Percentiles rank a stretch among this genome's conserved stretches.
Conservation (phyloP, 2,888 invertebrate genomes). For the Rhimphoctona megacephalus region DNA sequence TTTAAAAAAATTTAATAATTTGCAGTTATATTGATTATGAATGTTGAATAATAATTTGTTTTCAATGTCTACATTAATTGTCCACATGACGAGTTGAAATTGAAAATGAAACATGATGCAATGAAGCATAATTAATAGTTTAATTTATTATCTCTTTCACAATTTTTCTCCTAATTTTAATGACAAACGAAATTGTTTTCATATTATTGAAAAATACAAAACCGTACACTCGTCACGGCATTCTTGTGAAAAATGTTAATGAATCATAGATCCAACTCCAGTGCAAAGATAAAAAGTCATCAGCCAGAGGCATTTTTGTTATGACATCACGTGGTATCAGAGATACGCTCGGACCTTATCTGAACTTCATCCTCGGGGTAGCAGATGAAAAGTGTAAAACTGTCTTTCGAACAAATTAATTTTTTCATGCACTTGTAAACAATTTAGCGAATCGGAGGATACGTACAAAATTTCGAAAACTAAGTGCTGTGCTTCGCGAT, state of each 20-base stretch:
- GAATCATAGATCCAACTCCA: slow-evolving; percentile 5
- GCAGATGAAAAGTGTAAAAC: neutral
- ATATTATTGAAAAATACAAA: too few relatives aligned
- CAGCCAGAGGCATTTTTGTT: neutral
- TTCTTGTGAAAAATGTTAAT: neutral
- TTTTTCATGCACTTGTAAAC: slow-evolving; percentile 16
- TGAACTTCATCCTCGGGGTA: neutral
- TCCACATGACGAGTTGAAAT: neutral
- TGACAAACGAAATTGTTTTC: too few relatives aligned
- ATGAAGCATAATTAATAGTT: neutral
- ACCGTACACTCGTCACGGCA: neutral
- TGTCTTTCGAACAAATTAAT: neutral
- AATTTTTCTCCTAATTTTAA: too few relatives aligned
- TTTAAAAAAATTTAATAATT: neutral
- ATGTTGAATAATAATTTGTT: neutral
- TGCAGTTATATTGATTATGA: neutral
- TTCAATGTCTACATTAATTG: neutral
- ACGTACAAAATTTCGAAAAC: too few relatives aligned
- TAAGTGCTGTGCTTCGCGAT: too few relatives aligned
- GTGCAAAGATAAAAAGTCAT: slow-evolving; percentile 26
- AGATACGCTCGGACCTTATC: slow-evolving; percentile 43
- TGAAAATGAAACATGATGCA: neutral
- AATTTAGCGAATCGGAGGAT: too few relatives aligned
- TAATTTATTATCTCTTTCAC: too few relatives aligned
- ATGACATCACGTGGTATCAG: slow-evolving; percentile 22